Conservation (phyloP, 2,113 vertebrate species). For the Hipposideros armiger region DNA sequence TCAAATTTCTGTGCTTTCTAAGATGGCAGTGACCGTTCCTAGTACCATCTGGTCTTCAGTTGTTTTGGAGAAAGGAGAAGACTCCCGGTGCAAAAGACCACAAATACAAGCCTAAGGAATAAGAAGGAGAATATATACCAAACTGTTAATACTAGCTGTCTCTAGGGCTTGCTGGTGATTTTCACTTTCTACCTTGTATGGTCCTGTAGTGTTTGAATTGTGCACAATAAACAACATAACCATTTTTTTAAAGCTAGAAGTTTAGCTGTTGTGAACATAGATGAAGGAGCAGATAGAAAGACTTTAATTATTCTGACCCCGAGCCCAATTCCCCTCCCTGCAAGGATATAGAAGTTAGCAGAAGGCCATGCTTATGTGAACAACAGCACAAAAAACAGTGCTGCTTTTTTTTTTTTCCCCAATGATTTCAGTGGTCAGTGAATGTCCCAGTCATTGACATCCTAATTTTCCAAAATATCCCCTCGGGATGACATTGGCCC, state of each 20-base stretch:
- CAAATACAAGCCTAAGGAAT: background rate
- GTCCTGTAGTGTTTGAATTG: too few relatives aligned
- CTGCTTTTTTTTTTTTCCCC: background rate
- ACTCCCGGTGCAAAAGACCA: background rate
- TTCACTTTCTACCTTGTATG: background rate
- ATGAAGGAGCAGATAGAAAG: background rate
- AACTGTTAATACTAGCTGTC: background rate
- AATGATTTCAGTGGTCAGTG: background rate
- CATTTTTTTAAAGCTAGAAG: background rate
- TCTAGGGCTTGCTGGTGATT: background rate
- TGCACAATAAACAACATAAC: background rate
- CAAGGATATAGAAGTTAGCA: background rate
- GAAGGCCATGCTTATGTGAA: background rate
- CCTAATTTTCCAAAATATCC: background rate
- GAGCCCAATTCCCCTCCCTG: background rate
- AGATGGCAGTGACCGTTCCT: background rate
- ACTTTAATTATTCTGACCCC: background rate
- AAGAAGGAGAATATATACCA: background rate
- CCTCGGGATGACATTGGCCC: background rate
- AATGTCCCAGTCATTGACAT: background rate
- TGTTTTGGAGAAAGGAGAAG: slow-evolving; percentile 15
- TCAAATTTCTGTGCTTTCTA: slow-evolving; percentile 7
- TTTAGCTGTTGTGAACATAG: background rate
- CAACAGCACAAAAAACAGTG: background rate
- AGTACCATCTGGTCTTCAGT: background rate